These are phyloP conservation scores for Aix galericulata DNA, from an alignment of 2,113 vertebrate genomes.

Conservation along the genomic window DNA sequence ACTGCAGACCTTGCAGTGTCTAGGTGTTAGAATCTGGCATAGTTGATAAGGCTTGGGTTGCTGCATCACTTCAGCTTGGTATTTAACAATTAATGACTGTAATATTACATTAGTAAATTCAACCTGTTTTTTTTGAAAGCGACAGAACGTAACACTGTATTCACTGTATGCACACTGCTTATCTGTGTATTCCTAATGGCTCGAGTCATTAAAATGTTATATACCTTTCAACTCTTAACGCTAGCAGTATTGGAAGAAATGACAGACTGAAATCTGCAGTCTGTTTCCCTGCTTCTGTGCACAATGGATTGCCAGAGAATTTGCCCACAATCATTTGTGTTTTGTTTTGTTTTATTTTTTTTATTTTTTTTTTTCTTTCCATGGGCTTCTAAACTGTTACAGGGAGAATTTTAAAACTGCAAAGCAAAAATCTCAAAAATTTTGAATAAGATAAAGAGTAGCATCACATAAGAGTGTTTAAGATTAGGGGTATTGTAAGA, in stretches of 20 bases:
- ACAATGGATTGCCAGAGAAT: neutral
- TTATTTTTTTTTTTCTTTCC: neutral
- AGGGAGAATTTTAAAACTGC: neutral
- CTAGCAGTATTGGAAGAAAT: neutral
- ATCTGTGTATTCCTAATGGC: slow-evolving; percentile 53
- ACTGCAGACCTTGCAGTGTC: slow-evolving; percentile 76
- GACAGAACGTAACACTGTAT: neutral
- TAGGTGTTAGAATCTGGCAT: slow-evolving; percentile 79
- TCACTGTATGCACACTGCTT: slow-evolving; percentile 37
- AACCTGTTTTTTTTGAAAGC: slow-evolving; percentile 46
- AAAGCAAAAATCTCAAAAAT: neutral
- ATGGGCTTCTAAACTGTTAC: neutral
- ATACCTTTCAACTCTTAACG: neutral
- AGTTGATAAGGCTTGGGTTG: slow-evolving; percentile 79
- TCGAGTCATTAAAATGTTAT: slow-evolving; percentile 20
- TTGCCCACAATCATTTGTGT: neutral
- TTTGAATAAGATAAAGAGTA: neutral
- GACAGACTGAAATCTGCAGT: neutral
- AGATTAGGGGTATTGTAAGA: too few species aligned
- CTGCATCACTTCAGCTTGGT: slow-evolving; percentile 70
- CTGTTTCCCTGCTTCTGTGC: neutral
- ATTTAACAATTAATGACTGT: slow-evolving; percentile 78
- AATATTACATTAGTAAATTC: slow-evolving; percentile 70
- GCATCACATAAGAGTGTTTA: neutral
- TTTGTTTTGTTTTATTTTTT: neutral